phyloP scores from a whole-genome alignment of 23 tunicate species.

The Halocynthia roretzi region DNA sequence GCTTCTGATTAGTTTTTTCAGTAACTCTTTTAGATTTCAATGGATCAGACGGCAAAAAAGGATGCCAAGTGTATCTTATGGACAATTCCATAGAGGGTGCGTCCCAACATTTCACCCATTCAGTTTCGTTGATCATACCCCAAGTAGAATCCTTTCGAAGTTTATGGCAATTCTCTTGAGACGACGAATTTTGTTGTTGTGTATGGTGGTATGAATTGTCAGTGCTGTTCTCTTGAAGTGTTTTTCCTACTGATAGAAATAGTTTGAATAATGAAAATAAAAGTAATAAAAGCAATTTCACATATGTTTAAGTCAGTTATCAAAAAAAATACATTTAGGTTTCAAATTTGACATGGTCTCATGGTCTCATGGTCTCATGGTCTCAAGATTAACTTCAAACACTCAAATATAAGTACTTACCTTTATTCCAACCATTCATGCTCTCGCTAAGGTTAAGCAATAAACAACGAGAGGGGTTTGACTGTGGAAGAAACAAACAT shows the following conservation, averaged over 20 bases:
- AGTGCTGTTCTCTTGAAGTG: neutral
- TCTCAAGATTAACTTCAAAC: too few relatives aligned
- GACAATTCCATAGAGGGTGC: constrained; percentile 40
- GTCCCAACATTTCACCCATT: constrained; percentile 88
- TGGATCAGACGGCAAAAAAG: neutral
- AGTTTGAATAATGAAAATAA: neutral
- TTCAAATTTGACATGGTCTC: neutral
- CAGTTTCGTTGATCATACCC: constrained; percentile 40
- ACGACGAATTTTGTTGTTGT: too few relatives aligned
- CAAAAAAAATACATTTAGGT: neutral
- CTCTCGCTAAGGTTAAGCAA: constrained; percentile 37
- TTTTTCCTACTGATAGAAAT: neutral
- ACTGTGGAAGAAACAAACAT: constrained; percentile 50
- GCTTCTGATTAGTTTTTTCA: too few relatives aligned
- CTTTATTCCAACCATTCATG: constrained; percentile 14
- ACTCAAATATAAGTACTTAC: neutral
- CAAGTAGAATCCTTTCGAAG: constrained; percentile 40
- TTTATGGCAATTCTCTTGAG: constrained; percentile 9
- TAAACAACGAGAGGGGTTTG: constrained; percentile 44
- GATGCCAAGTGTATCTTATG: constrained; percentile 76
- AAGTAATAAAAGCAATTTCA: too few relatives aligned
- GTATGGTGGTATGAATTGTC: neutral
- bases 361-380: too few relatives aligned
- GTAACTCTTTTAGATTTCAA: too few relatives aligned
- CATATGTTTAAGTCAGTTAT: too few relatives aligned